Percentiles rank a stretch among this genome's conserved stretches.
phyloP scores from a whole-genome alignment of 2,113 vertebrate genomes.

The Oxyruncus cristatus region DNA sequence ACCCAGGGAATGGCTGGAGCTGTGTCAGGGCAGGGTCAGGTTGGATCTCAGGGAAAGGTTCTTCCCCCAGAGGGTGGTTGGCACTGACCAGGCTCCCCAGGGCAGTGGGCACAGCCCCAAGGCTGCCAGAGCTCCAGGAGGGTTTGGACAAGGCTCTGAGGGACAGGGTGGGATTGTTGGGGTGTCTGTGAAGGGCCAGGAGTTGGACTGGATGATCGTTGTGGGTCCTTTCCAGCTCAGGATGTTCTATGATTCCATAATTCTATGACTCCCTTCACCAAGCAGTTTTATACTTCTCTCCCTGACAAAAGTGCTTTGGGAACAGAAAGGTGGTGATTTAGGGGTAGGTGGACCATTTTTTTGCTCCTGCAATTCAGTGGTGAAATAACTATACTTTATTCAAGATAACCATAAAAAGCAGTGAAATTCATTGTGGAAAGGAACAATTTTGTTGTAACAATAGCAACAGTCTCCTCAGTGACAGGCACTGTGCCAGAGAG shows the following conservation, averaged over 20 bases:
- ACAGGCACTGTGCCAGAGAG: neutral
- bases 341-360: neutral
- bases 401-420: neutral
- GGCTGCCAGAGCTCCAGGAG: neutral
- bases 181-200: neutral
- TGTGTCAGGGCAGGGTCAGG: neutral
- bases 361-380: neutral
- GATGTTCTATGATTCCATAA: neutral
- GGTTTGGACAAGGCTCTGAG: neutral
- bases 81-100: neutral
- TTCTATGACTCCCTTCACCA: neutral
- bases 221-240: accelerated
- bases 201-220: accelerated
- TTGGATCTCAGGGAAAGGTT: neutral
- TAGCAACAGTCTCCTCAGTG: neutral
- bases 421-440: neutral
- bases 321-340: neutral
- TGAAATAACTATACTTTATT: neutral
- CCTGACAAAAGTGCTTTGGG: neutral
- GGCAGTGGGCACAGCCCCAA: neutral
- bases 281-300: neutral
- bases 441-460: neutral
- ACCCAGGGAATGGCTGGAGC: neutral
- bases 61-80: neutral
- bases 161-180: neutral